phyloP scores from a whole-genome alignment of 2,888 invertebrate species.

The Prosopocoilus inquinatus region DNA sequence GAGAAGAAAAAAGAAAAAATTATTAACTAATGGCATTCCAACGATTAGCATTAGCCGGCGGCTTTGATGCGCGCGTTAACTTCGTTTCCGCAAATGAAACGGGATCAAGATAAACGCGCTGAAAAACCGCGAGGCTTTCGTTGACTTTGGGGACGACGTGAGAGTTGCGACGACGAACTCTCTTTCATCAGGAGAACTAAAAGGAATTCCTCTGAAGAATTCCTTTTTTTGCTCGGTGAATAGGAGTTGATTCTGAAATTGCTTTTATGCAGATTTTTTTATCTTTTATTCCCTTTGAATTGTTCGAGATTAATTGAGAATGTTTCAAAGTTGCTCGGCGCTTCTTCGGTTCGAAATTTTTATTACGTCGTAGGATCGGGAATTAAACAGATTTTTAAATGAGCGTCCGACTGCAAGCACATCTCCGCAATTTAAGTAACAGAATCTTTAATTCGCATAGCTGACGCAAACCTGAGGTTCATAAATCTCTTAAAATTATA shows the following conservation, averaged over 20 bases:
- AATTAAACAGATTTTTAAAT: conserved; percentile 4
- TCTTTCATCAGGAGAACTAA: neutral
- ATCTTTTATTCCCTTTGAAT: conserved; percentile 13
- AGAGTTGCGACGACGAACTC: neutral
- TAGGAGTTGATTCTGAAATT: conserved; percentile 10
- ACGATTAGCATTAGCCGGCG: no score
- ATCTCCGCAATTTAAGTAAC: no score
- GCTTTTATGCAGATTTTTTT: conserved; percentile 14
- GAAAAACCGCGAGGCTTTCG: neutral
- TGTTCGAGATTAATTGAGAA: conserved; percentile 15
- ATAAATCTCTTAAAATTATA: no score
- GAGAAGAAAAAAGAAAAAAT: no score
- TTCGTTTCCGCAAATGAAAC: no score
- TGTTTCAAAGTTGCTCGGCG: conserved; percentile 5
- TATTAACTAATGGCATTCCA: no score
- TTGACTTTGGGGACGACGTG: neutral
- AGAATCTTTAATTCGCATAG: no score
- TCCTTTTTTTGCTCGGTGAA: neutral
- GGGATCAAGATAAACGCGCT: neutral
- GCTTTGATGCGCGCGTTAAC: no score
- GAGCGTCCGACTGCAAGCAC: neutral
- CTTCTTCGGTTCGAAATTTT: neutral
- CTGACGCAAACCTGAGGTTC: no score
- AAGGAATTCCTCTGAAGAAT: neutral
- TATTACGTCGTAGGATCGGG: neutral